A percentile compares a stretch with the other conserved stretches of the same genome.
Conservation (phyloP, 1,140 invertebrate genomes). For the Oedothorax gibbosus region DNA sequence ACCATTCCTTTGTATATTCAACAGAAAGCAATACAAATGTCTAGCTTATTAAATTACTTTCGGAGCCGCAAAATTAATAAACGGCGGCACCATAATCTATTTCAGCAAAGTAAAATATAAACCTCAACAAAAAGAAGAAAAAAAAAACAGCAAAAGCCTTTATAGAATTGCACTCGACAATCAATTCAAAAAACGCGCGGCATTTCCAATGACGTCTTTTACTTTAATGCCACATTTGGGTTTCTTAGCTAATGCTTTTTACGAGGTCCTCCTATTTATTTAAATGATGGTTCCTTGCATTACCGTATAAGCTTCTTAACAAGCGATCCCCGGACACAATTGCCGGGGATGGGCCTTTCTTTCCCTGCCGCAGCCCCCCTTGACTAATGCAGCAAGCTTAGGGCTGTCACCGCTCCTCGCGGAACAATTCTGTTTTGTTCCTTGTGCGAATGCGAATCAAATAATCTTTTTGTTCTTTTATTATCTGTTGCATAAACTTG, state of each 20-base stretch:
- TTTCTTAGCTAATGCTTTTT: conserved; percentile 54
- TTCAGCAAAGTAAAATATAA: no score
- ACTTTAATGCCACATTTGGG: conserved; percentile 45
- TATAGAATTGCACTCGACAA: not conserved
- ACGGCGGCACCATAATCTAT: no score
- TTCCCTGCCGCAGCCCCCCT: conserved; percentile 39
- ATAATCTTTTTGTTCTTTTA: no score
- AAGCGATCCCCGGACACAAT: conserved; percentile 41
- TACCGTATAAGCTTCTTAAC: conserved; percentile 54
- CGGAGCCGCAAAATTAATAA: no score
- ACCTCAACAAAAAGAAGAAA: no score
- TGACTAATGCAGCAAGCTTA: conserved; percentile 55
- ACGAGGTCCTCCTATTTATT: conserved; percentile 55
- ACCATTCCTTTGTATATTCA: no score
- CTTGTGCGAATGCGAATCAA: not conserved
- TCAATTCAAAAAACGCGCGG: conserved; percentile 23
- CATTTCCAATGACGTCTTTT: conserved; percentile 39
- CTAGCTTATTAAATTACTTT: no score
- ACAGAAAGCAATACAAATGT: no score
- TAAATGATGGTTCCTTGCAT: conserved; percentile 51
- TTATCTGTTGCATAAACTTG: no score
- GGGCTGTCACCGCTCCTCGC: conserved; percentile 41
- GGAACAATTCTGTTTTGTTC: conserved; percentile 53
- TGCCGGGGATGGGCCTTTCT: conserved; percentile 29
- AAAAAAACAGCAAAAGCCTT: not conserved